These are phyloP conservation scores for Turritopsis rubra DNA, from an alignment of 30 jellyfish, hydroid and myxozoan species.

Conservation along the genomic window DNA sequence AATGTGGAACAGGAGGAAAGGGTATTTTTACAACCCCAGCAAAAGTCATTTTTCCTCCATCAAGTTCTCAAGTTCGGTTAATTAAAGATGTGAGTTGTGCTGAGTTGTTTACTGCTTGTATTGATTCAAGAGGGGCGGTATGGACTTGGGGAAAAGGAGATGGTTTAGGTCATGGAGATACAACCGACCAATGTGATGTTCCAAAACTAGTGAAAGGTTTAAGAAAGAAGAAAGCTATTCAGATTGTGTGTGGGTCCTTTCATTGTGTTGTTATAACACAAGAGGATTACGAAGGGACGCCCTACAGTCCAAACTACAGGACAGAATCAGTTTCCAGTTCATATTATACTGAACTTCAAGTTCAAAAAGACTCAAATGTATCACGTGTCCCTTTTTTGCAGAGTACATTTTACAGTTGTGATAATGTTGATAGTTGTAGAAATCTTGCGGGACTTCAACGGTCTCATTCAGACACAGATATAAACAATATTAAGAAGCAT, in stretches of 20 bases:
- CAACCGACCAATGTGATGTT: conserved; percentile 39
- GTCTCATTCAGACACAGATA: conserved; percentile 30
- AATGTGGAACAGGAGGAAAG: conserved; percentile 83
- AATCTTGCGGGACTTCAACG: not conserved
- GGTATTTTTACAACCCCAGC: conserved; percentile 88
- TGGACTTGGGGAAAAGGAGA: conserved; percentile 96
- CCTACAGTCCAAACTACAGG: conserved; percentile 41
- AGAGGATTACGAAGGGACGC: conserved; percentile 55
- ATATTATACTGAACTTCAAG: conserved; percentile 32
- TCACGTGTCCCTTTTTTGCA: conserved; percentile 37
- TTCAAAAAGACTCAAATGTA: not conserved
- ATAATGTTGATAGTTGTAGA: not conserved
- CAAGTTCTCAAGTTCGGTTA: not conserved
- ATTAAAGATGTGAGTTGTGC: conserved; percentile 69
- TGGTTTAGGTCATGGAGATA: conserved; percentile 71
- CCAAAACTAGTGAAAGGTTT: conserved; percentile 53
- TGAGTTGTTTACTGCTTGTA: conserved; percentile 51
- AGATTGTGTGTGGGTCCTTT: conserved; percentile 54
- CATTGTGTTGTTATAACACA: conserved; percentile 77
- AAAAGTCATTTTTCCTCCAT: conserved; percentile 46
- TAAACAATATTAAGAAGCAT: not conserved
- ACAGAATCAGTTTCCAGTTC: conserved; percentile 32
- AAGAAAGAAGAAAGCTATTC: conserved; percentile 45
- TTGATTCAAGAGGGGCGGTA: conserved; percentile 58
- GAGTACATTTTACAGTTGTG: conserved; percentile 36